These are phyloP conservation scores for Bothrops alternatus DNA, from an alignment of 2,797 vertebrate species.

Conservation along the genomic window DNA sequence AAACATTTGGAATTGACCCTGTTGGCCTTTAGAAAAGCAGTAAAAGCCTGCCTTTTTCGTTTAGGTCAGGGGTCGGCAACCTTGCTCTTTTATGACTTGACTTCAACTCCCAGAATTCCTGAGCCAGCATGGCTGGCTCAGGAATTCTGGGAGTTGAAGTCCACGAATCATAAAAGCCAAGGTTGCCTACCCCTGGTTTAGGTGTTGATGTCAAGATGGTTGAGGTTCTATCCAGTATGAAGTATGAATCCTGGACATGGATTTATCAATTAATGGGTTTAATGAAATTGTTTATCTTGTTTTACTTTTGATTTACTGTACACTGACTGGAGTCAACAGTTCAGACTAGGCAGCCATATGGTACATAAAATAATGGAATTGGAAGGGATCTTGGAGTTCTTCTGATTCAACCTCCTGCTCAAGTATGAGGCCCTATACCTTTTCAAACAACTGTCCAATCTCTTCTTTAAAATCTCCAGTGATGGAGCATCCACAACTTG, in stretches of 20 bases:
- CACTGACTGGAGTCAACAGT: background rate
- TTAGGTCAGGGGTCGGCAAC: too few relatives aligned
- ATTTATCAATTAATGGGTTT: background rate
- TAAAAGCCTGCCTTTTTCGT: background rate
- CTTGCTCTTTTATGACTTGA: too few relatives aligned
- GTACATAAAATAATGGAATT: background rate
- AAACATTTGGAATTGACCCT: background rate
- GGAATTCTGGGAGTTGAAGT: too few relatives aligned
- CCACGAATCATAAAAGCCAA: too few relatives aligned
- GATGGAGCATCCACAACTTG: background rate
- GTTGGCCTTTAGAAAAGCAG: background rate
- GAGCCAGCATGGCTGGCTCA: too few relatives aligned
- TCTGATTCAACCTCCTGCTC: too few relatives aligned
- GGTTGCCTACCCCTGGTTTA: background rate
- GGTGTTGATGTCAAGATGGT: background rate
- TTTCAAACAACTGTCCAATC: background rate
- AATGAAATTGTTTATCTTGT: background rate
- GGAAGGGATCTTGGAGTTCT: background rate
- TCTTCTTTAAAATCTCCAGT: background rate
- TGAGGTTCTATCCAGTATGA: background rate
- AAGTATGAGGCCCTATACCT: too few relatives aligned
- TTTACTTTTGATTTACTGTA: background rate
- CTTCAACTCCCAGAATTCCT: too few relatives aligned
- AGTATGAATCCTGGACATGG: background rate
- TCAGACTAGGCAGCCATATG: background rate